A percentile compares a stretch with the other conserved stretches of the same genome.
Conservation (phyloP, 2,113 vertebrate genomes). For the Sorex fumeus region DNA sequence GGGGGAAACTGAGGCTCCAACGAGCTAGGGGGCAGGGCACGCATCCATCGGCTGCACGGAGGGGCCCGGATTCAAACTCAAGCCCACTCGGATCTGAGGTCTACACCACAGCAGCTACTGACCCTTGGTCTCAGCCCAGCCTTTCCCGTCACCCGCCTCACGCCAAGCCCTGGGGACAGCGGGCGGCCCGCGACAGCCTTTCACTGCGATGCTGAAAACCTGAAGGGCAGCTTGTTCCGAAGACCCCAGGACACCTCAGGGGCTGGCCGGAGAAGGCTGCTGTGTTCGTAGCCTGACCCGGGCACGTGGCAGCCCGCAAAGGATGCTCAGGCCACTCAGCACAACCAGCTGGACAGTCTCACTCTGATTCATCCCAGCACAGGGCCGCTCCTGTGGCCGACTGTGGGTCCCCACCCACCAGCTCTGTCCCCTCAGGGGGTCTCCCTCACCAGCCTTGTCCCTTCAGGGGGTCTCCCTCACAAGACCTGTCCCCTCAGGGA, state of each 20-base stretch:
- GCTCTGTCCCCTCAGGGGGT: background rate
- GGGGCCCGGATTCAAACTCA: background rate
- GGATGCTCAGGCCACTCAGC: background rate
- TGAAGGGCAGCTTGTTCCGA: background rate
- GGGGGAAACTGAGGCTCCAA: background rate
- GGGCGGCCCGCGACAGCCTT: background rate
- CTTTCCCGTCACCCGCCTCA: background rate
- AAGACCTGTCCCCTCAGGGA: no score
- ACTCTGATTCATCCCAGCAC: background rate
- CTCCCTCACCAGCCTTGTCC: background rate
- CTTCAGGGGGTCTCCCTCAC: no score
- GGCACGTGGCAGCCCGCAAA: background rate
- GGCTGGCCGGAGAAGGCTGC: no score
- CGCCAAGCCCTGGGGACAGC: background rate
- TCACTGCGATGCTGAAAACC: background rate
- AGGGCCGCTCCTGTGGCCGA: no score
- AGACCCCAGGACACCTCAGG: background rate
- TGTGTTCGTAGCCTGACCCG: background rate
- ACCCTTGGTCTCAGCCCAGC: background rate
- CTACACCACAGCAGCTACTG: background rate
- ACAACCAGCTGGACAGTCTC: no score
- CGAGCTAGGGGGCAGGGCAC: background rate
- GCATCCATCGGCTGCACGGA: rapidly evolving
- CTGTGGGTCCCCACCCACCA: no score
- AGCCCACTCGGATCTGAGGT: background rate